Evolutionary conservation across 2,113 vertebrate genomes (phyloP).

Genomic region (Phylloscopus whistleri): DNA sequence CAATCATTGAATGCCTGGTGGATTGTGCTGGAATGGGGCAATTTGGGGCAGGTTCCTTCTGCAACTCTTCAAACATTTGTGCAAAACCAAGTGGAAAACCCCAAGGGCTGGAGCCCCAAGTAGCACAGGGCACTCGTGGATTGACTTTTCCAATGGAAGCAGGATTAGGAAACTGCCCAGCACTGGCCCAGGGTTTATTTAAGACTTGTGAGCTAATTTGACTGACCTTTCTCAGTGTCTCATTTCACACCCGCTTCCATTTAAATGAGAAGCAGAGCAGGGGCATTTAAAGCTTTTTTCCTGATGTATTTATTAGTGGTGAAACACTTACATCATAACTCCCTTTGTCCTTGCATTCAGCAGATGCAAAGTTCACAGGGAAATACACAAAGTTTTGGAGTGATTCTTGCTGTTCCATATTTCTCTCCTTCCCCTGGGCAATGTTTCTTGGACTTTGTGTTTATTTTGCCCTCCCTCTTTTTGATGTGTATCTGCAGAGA

Average conservation of each 20-base stretch:
- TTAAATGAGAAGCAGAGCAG: not conserved
- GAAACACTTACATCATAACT: not conserved
- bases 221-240: not conserved
- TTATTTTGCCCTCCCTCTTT: not conserved
- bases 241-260: not conserved
- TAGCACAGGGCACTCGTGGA: not conserved
- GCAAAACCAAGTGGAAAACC: not conserved
- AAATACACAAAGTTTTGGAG: not conserved
- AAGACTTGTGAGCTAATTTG: not conserved
- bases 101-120: not conserved
- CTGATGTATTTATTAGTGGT: not conserved
- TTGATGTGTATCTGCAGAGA: not conserved
- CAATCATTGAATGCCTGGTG: rapidly evolving
- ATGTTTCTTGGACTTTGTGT: not conserved
- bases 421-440: not conserved
- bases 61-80: not conserved
- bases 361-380: not conserved
- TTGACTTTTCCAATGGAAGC: not conserved
- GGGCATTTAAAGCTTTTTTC: not conserved
- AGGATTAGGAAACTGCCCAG: not conserved
- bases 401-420: not conserved
- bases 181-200: not conserved
- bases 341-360: not conserved
- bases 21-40: not conserved
- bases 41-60: not conserved